Evolutionary conservation across 2,888 invertebrate species (phyloP), one percentile per base, ranked within the genome.

Genomic region (Nasonovia ribisnigri): DNA sequence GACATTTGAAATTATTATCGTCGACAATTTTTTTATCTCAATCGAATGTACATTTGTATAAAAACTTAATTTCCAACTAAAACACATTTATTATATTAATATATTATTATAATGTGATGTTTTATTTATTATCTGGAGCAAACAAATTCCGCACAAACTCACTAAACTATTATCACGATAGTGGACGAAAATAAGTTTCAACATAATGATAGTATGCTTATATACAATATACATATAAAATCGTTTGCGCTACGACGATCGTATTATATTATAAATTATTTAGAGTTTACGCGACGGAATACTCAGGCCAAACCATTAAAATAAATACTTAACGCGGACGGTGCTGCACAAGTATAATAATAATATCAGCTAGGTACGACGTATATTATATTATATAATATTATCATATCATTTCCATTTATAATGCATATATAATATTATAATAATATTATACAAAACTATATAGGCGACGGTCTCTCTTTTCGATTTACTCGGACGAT

Each of bases 1-100:
- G 87, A 92, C 92, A 11, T 87, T 67, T 36, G 36, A 67, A 92
- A 87, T 92, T 60, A 87, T 87, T 92, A 92, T 60, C 51, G 57
- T 46, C 86, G 46, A 60, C n/a, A 26, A 46, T 46, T 60, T 54
- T 84, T 57, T 57, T 46, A 57, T 92, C 60, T 36, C 46, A 16
- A 57, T 36, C 46, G 36, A 87, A 87, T 51, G 89, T 29, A 29
- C 42, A 20, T 57, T 77, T 84, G 16, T 29, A 13, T 13, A 42
- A 87, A 29, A 91, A 51, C n/a, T 84, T 42, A 42, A 84, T 77
- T 84, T 90, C 36, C 51, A 26, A 77, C 90, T 24, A 46, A 77
- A 90, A 77, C 46, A 77, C n/a, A 90, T 46, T n/a, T 6, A 36
- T 77, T 67, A 48, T 48, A 13, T n/a, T 29, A n/a, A 29, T 8